Conservation (phyloP, 2,888 invertebrate genomes). For the Eurois occulta region DNA sequence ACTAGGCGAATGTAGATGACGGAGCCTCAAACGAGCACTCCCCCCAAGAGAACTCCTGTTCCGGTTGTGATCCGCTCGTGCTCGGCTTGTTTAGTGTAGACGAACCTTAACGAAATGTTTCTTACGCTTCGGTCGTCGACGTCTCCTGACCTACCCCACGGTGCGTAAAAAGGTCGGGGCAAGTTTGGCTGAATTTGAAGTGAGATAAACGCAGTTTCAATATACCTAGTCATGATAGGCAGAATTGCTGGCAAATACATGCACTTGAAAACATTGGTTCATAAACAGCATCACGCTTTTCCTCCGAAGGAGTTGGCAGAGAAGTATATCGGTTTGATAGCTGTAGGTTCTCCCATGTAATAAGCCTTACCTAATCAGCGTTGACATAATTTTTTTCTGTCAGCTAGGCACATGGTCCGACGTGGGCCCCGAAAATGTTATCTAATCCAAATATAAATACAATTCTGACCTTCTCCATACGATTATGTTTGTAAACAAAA, state of each 20-base stretch:
- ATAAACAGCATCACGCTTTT: background rate
- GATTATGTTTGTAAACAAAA: constrained; percentile 9
- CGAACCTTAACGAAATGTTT: background rate
- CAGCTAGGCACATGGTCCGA: background rate
- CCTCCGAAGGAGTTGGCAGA: background rate
- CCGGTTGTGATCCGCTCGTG: too few relatives aligned
- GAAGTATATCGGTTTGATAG: background rate
- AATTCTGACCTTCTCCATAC: constrained; percentile 2
- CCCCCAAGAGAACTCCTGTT: too few relatives aligned
- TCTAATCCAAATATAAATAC: background rate
- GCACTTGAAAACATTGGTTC: background rate
- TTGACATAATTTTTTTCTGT: background rate
- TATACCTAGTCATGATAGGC: background rate
- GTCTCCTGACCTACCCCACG: constrained; percentile 38
- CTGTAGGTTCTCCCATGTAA: background rate
- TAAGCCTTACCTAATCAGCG: background rate
- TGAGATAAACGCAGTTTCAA: background rate
- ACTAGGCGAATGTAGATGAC: too few relatives aligned
- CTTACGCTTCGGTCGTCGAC: background rate
- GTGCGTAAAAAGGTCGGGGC: background rate
- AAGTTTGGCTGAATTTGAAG: constrained; percentile 4
- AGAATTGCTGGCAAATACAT: background rate
- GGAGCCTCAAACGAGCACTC: too few relatives aligned
- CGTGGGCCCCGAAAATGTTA: background rate
- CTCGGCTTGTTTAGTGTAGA: too few relatives aligned